phyloP scores from a whole-genome alignment of 2,888 invertebrate genomes.

The Aspidiotus destructor region DNA sequence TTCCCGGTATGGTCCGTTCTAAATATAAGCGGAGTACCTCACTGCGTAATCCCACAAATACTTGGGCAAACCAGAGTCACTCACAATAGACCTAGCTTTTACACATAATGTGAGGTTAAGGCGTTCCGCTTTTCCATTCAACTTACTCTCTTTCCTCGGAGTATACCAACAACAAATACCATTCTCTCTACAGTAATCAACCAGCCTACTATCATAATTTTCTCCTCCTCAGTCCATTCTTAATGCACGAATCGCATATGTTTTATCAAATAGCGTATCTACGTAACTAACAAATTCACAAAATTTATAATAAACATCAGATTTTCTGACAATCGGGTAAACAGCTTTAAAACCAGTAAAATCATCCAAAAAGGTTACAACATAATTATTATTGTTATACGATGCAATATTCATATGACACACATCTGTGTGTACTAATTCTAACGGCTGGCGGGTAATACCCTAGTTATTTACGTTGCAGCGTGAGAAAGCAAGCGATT shows the following conservation, averaged over 20 bases:
- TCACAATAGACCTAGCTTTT: constrained; percentile 37
- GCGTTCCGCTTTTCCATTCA: constrained; percentile 39
- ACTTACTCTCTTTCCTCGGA: constrained; percentile 39
- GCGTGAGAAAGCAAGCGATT: too few species aligned
- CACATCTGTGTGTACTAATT: not conserved
- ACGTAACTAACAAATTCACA: not conserved
- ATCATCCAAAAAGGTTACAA: not conserved
- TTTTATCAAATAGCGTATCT: not conserved
- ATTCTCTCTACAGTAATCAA: constrained; percentile 19
- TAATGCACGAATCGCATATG: not conserved
- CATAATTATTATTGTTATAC: not conserved
- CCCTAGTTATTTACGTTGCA: too few species aligned
- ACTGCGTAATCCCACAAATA: constrained; percentile 37
- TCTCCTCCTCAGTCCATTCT: not conserved
- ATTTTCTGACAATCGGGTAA: not conserved
- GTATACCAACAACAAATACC: constrained; percentile 40
- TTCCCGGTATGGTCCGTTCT: too few species aligned
- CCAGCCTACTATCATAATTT: not conserved
- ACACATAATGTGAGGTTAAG: constrained; percentile 38
- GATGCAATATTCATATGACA: not conserved
- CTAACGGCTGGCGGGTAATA: not conserved
- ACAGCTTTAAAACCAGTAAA: not conserved
- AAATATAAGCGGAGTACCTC: constrained; percentile 34
- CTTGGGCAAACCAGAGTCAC: constrained; percentile 36
- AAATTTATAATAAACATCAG: not conserved